phyloP scores from a whole-genome alignment of 2,113 vertebrate genomes.

The Peromyscus californicus region DNA sequence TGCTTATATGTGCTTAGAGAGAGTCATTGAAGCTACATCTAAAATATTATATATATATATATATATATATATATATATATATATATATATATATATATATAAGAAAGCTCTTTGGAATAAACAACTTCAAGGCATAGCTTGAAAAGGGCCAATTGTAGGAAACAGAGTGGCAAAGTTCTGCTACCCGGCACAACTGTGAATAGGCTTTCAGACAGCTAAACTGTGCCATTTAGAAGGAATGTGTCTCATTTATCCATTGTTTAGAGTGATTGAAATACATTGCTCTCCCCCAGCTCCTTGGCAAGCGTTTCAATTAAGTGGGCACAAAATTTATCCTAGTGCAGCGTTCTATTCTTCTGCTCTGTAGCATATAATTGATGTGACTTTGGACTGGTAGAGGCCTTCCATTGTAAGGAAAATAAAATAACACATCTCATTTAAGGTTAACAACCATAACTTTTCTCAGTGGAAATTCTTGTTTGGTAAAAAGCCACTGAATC shows the following conservation, averaged over 20 bases:
- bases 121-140: slow-evolving; percentile 78
- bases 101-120: slow-evolving; percentile 73
- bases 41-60: slow-evolving; percentile 42
- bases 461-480: slow-evolving; percentile 75
- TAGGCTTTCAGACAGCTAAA: slow-evolving; percentile 77
- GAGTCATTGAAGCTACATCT: neutral
- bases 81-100: too few relatives aligned
- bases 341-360: slow-evolving; percentile 72
- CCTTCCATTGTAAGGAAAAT: slow-evolving; percentile 64
- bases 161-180: slow-evolving; percentile 68
- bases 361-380: slow-evolving; percentile 75
- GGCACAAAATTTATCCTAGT: slow-evolving; percentile 80
- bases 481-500: slow-evolving; percentile 73
- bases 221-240: slow-evolving; percentile 78
- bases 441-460: slow-evolving; percentile 76
- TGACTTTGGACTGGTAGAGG: slow-evolving; percentile 67
- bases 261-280: slow-evolving; percentile 80
- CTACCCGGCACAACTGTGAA: slow-evolving; percentile 59
- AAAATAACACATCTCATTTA: slow-evolving; percentile 81
- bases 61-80: neutral
- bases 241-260: slow-evolving; percentile 78
- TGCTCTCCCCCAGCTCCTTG: slow-evolving; percentile 76
- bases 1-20: neutral
- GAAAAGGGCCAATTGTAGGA: slow-evolving; percentile 68
- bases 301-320: slow-evolving; percentile 83